A percentile compares a stretch with the other conserved stretches of the same genome.
Evolutionary conservation across 2,797 vertebrate genomes (phyloP).

Genomic region (Heliangelus exortis): DNA sequence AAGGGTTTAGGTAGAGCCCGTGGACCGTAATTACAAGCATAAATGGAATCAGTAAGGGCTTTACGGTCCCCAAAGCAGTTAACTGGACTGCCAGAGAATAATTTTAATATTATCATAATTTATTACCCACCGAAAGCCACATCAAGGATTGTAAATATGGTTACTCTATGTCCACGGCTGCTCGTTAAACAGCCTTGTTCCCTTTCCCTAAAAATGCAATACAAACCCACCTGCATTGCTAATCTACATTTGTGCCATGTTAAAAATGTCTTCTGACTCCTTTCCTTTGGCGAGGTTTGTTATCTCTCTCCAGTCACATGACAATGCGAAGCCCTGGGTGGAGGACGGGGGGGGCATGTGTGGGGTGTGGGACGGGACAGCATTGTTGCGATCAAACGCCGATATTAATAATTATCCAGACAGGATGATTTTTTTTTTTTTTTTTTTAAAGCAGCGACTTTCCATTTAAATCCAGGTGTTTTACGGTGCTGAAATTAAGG

Average conservation of each 20-base stretch:
- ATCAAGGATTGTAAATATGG: slow-evolving; percentile 74
- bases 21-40: slow-evolving; percentile 66
- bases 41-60: slow-evolving; percentile 67
- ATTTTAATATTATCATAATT: slow-evolving; percentile 78
- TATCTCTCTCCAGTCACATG: slow-evolving; percentile 63
- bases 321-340: neutral
- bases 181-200: slow-evolving; percentile 66
- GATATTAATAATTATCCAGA: slow-evolving; percentile 49
- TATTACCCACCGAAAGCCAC: slow-evolving; percentile 73
- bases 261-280: slow-evolving; percentile 57
- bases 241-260: slow-evolving; percentile 71
- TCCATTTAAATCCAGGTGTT: slow-evolving; percentile 67
- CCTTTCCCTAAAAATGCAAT: slow-evolving; percentile 54
- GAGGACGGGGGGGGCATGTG: neutral
- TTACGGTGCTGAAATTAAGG: slow-evolving; percentile 74
- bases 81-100: slow-evolving; percentile 72
- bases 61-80: slow-evolving; percentile 66
- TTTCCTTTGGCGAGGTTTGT: slow-evolving; percentile 65
- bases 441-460: slow-evolving; percentile 62
- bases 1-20: slow-evolving; percentile 69
- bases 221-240: slow-evolving; percentile 76
- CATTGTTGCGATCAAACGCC: slow-evolving; percentile 41
- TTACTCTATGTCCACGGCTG: slow-evolving; percentile 58
- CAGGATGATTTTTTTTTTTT: slow-evolving; percentile 25
- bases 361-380: neutral